phyloP scores from a whole-genome alignment of 2,113 vertebrate species.

The Sinocyclocheilus anophthalmus region DNA sequence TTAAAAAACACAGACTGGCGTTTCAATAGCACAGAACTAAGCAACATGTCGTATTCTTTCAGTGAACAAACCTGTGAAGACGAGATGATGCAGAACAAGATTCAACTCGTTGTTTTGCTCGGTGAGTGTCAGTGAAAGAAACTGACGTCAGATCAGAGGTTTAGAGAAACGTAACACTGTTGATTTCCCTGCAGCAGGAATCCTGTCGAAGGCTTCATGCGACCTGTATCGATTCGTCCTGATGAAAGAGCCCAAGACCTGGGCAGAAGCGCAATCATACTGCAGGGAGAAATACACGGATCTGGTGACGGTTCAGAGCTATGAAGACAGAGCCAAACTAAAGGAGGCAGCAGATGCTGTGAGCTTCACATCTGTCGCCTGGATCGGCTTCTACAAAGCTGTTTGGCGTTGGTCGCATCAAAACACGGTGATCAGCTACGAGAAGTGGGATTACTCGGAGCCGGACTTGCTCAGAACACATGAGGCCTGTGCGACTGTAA shows the following conservation, averaged over 20 bases:
- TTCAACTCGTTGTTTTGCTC: not conserved
- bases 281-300: not conserved
- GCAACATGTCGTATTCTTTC: not conserved
- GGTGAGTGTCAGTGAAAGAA: not conserved
- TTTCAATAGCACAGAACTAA: not conserved
- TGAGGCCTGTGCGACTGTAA: too few relatives aligned
- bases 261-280: not conserved
- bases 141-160: not conserved
- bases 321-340: not conserved
- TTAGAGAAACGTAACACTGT: not conserved
- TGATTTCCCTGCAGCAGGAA: not conserved
- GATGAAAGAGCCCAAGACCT: not conserved
- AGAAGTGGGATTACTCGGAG: too few relatives aligned
- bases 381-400: not conserved
- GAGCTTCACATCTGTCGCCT: not conserved
- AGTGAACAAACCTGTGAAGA: not conserved
- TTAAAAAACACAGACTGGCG: not conserved
- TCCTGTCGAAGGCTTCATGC: not conserved
- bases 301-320: slow-evolving; percentile 8
- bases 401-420: too few relatives aligned
- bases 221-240: not conserved
- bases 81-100: not conserved
- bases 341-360: not conserved
- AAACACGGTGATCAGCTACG: too few relatives aligned
- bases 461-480: too few relatives aligned